Percentiles rank a stretch among this genome's conserved stretches.
phyloP scores from a whole-genome alignment of 2,113 vertebrate genomes.

The Globicephala melas region DNA sequence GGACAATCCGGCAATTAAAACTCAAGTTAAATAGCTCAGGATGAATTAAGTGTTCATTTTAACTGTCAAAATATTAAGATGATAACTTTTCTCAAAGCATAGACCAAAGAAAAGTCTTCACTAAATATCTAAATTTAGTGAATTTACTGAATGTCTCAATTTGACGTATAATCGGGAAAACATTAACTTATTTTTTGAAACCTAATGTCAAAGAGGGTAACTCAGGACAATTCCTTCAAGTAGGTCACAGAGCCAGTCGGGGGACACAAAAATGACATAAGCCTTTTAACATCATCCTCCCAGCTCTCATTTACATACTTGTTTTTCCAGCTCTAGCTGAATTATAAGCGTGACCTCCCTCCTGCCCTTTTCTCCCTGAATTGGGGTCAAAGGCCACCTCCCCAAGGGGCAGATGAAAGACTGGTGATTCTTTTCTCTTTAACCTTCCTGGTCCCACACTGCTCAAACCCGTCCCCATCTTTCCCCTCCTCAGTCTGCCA shows the following conservation, averaged over 20 bases:
- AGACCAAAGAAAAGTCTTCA: not conserved
- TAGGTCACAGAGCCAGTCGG: not conserved
- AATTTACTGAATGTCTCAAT: not conserved
- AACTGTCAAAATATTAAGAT: conserved; percentile 21
- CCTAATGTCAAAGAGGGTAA: not conserved
- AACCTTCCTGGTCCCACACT: not conserved
- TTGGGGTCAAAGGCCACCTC: not conserved
- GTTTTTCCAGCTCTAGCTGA: not conserved
- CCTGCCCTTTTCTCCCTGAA: not conserved
- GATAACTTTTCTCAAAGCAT: not conserved
- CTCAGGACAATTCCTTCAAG: not conserved
- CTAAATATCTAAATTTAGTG: not conserved
- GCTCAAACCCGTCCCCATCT: not conserved
- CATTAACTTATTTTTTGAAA: not conserved
- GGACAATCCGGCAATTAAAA: not conserved
- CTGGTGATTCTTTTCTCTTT: not conserved
- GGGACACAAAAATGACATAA: not conserved
- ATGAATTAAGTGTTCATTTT: not conserved
- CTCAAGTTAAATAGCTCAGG: not conserved
- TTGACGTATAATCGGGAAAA: not conserved
- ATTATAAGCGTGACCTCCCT: not conserved
- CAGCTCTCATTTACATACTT: not conserved
- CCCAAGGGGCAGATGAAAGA: not conserved
- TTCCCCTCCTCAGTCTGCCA: not conserved
- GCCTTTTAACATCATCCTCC: not conserved